These are phyloP conservation scores for Podilymbus podiceps DNA, from an alignment of 2,113 vertebrate species.

Conservation along the genomic window DNA sequence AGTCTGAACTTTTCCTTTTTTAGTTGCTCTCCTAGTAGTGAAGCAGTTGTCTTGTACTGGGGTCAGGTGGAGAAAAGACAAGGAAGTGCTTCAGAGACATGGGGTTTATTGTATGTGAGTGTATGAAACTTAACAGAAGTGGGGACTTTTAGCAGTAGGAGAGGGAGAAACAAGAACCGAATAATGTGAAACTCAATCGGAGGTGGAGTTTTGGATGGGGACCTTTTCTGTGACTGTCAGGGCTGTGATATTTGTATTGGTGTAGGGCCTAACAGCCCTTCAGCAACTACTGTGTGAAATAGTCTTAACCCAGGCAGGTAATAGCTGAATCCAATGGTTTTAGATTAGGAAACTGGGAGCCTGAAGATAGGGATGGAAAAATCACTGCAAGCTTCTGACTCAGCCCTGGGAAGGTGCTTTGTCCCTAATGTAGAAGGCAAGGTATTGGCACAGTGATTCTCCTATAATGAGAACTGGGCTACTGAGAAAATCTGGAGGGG, in stretches of 20 bases:
- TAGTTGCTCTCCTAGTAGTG: background rate
- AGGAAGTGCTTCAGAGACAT: background rate
- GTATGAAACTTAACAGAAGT: background rate
- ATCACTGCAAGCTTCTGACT: background rate
- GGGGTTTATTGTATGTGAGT: fast-evolving
- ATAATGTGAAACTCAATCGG: background rate
- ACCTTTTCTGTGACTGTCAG: background rate
- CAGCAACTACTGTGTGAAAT: background rate
- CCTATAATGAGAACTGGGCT: background rate
- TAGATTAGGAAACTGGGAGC: background rate
- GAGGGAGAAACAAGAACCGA: background rate
- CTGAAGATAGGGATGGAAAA: background rate
- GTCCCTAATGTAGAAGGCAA: background rate
- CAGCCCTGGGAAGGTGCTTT: background rate
- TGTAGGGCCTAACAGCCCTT: background rate
- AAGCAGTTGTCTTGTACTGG: background rate
- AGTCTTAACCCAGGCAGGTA: background rate
- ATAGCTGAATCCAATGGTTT: background rate
- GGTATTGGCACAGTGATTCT: background rate
- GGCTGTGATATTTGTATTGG: background rate
- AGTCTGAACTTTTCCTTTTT: background rate
- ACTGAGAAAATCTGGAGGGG: background rate
- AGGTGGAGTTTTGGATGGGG: background rate
- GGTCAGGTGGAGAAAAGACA: background rate
- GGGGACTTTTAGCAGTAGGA: background rate